Base-by-base conservation (phyloP, 2,113 vertebrate species). In the Mormyrus lacerda region DNA sequence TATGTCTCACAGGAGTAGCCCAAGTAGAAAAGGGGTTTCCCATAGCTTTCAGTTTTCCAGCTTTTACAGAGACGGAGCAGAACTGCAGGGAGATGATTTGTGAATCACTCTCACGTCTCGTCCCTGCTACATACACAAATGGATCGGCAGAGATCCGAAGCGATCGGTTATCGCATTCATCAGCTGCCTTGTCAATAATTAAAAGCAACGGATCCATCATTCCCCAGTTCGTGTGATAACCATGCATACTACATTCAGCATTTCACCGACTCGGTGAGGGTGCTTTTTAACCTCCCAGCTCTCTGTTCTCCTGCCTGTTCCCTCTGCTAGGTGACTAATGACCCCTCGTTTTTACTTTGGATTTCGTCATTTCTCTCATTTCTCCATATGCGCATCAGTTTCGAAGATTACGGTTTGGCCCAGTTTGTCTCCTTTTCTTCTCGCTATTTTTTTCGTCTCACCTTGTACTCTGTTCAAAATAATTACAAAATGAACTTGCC, bases 351-450 rank as follows among this genome's bases (percentile, higher is more conserved):
- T 89, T 53, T 83, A 31, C n/a, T 76, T 44, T 8, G 61, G 61
- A 44, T 39, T 76, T 50, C n/a, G n/a, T 88, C 65, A 24, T 73
- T 69, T 53, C 73, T 19, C 11, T 21, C 42, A 24, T 88, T 27
- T 44, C 87, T 45, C 39, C 47, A 44, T 53, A 24, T 15, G 48
- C 48, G 48, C 48, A 89, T 89, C 88, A 83, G n/a, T 89, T 73
- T 51, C 15, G 27, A 8, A 79, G 88, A 88, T 31, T 79, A 53
- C 47, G 27, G 42, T 89, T 89, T 83, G 69, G 48, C 24, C 88
- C 88, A 55, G 17, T 89, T 55, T 89, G 47, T 55, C 15, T 88
- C 51, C n/a, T 79, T 88, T 53, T 51, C n/a, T 35, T 27, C 21
- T 88, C 48, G 65, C n/a, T 50, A 17, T 27, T 88, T 11, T 58